Evolutionary conservation across 1,140 invertebrate species (phyloP), one percentile per base, ranked within the genome.

Genomic region (Samia ricini): DNA sequence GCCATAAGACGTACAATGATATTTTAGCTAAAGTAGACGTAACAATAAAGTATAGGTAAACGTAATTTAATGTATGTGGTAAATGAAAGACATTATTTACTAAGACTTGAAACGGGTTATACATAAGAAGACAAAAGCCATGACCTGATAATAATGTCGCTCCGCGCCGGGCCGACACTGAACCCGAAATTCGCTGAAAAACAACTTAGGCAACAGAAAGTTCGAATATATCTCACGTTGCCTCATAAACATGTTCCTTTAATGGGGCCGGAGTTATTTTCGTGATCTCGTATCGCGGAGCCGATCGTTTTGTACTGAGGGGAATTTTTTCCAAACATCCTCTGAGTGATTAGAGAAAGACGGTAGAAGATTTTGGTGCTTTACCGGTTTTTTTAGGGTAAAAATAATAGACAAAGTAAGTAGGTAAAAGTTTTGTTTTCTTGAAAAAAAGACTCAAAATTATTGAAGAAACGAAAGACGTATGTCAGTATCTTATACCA

Each of bases 221-320:
- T 42, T 42, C 33, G 33, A 12, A 15, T 15, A 42, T 42, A 42
- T 42, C 33, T 22, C 22, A 55, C 24, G 52, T 6, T 24, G 52
- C 24, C 52, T 12, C 52, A 52, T 52, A 55, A 55, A 55, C 52
- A 55, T 23, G 52, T 23, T 52, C 19, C 50, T 23, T 22, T n/a
- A 55, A 55, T 24, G 52, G 52, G 52, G 21, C 15, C 22, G 24
- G 22, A 52, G 50, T 23, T 21, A 55, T 24, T 55, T 55, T 22
- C 12, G 24, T 24, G 15, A 23, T 55, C 22, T 55, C 22, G 24
- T 24, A 18, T 21, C 19, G 21, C 24, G 12, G 6, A 24, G 12
- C 52, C 52, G 21, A 55, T 55, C 52, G 19, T 20, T 24, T 10
- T 23, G 21, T 23, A 24, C 52, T 2, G 50, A 10, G 50, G 36